Evolutionary conservation across 2,797 vertebrate genomes (phyloP), one percentile per base, ranked within the genome.

Genomic region (Sebastes dallii): DNA sequence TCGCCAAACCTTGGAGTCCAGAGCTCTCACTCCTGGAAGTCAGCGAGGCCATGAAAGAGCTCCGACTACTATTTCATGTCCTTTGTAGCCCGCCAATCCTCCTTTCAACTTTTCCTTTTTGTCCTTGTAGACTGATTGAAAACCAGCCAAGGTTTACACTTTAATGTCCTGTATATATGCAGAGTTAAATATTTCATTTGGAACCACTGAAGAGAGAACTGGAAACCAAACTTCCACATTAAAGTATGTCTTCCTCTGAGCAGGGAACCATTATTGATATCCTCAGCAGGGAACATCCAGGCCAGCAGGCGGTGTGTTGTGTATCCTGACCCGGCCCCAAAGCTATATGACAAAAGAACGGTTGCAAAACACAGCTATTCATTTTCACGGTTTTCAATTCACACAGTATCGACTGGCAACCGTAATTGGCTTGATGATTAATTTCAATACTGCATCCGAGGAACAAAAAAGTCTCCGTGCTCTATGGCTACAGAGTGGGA

Each of bases 141-240:
- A 88, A 77, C n/a, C 73, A 75, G 67, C 62, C 65, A 58, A 32
- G 79, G 58, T 84, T 90, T 77, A 77, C 54, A 54, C 82, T 80
- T 88, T 90, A 91, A 93, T 93, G 85, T 79, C 86, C 86, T 73
- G 84, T 90, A 88, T 92, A 87, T 89, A 92, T 91, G 87, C 86
- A 89, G 75, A 85, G 81, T 80, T 90, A 69, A 91, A 91, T 91
- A 86, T 94, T 92, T 92, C 50, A 92, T 92, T 88, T 72, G 69
- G 46, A 85, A 32, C 65, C 62, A 56, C 66, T 30, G 61, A 59
- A 75, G 76, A 67, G 69, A 71, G 65, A 86, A 86, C 78, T 84
- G 71, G 81, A 89, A 83, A 61, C 12, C 20, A 34, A 52, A 66
- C 66, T 66, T 56, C 30, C 10, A 18, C 3, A 8, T 66, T 29